Base-by-base conservation (phyloP, 2,797 vertebrate species). In the Squalus acanthias region DNA sequence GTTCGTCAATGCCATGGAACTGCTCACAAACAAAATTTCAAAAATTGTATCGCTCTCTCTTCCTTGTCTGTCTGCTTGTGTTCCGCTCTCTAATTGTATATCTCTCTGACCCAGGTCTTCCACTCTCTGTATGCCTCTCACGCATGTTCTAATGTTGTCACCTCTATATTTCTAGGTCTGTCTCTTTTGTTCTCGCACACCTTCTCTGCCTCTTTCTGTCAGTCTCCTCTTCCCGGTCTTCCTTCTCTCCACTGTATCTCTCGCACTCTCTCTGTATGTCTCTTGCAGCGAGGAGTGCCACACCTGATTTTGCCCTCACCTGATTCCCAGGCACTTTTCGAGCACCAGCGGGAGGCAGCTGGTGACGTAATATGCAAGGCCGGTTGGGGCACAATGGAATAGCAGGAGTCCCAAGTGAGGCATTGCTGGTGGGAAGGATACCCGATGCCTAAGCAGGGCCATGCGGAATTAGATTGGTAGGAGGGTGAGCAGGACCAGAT, bases 1-100 rank as follows among this genome's bases (percentile, higher is more conserved):
- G 26, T 15, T 8, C 12, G 5, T 60, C 24, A 57, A 60, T 20
- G 96, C 91, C 92, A 46, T 76, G 96, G 96, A 95, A 70, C 72
- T n/a, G 96, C 96, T 92, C 53, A 89, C 60, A 91, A 96, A 93
- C 46, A 85, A 94, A 96, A 97, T 96, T 95, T 96, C 87, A 74
- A 24, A 76, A 96, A 72, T 96, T 65, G 87, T 92, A 85, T 65
- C 39, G 96, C 72, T 46, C 24, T 33, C 0, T 65, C 53, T 1
- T 9, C 50, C 8, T 33, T 3, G 17, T 70, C 82, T 50, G 12
- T 50, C 46, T 85, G 13, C 26, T 57, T 88, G 22, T 60, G 53
- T 12, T 85, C 82, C 7, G 20, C 0, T 24, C 91, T 29, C 88
- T 39, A 63, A 88, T 65, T 57, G n/a, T 46, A 10, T 69, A 33